A percentile compares a stretch with the other conserved stretches of the same genome.
These are phyloP conservation scores for Drosophila sturtevanti DNA, from an alignment of 1,140 invertebrate genomes.

Conservation along the genomic window DNA sequence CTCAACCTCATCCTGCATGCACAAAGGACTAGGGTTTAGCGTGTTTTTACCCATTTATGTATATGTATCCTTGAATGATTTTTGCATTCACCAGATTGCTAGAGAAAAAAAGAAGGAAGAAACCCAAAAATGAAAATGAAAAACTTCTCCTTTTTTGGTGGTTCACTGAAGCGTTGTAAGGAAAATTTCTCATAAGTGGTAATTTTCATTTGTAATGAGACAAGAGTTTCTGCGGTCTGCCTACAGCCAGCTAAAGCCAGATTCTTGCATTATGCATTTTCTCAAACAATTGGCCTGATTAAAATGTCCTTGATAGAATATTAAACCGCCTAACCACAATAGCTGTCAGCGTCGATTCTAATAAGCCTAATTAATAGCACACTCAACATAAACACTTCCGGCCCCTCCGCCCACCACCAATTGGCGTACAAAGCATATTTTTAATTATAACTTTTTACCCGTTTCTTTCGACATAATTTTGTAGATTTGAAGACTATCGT, in stretches of 20 bases:
- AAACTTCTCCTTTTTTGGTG: slow-evolving; percentile 3
- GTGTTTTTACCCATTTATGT: slow-evolving; percentile 50
- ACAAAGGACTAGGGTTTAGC: slow-evolving; percentile 60
- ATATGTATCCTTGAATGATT: slow-evolving; percentile 56
- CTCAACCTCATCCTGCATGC: slow-evolving; percentile 67
- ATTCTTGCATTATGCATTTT: slow-evolving; percentile 61
- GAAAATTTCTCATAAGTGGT: slow-evolving; percentile 57
- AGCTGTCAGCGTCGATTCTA: slow-evolving; percentile 67
- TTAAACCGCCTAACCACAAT: slow-evolving; percentile 51
- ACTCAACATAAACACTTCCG: slow-evolving; percentile 19
- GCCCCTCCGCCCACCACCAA: background rate
- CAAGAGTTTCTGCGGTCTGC: slow-evolving; percentile 24
- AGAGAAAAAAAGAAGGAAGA: slow-evolving; percentile 26
- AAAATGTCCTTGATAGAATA: slow-evolving; percentile 66
- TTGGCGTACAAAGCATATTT: slow-evolving; percentile 2
- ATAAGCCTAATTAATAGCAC: slow-evolving; percentile 76
- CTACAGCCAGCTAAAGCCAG: slow-evolving; percentile 7
- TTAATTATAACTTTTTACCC: too few species aligned
- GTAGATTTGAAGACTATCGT: too few species aligned
- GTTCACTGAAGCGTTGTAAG: slow-evolving; percentile 4
- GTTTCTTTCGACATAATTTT: too few species aligned
- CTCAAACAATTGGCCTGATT: slow-evolving; percentile 75
- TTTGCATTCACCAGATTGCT: slow-evolving; percentile 53
- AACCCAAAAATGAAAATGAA: slow-evolving; percentile 6
- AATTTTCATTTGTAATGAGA: slow-evolving; percentile 79